Evolutionary conservation across 1,140 invertebrate genomes (phyloP).

Genomic region (Xylocopa sonorina): DNA sequence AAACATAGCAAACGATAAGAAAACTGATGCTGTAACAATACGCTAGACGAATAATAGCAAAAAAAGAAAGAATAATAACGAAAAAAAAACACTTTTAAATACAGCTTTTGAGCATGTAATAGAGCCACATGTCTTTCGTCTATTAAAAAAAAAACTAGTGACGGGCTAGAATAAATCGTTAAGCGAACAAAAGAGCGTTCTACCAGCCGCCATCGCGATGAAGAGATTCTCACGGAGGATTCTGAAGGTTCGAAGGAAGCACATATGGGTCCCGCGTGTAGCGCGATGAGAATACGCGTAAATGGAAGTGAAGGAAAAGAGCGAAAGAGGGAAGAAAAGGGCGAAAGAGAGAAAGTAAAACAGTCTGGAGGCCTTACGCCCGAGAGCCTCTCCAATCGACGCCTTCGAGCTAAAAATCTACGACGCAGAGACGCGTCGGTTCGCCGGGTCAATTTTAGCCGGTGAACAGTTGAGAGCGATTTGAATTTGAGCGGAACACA

Average conservation of each 20-base stretch:
- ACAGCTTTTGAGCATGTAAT: conserved; percentile 39
- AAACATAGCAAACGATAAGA: conserved; percentile 7
- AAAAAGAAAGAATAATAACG: neutral
- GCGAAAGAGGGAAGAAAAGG: conserved; percentile 19
- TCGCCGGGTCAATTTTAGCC: conserved; percentile 3
- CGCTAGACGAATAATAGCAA: conserved; percentile 35
- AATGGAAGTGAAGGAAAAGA: conserved; percentile 1
- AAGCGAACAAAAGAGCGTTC: conserved; percentile 36
- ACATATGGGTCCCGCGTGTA: conserved; percentile 27
- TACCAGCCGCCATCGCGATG: conserved; percentile 10
- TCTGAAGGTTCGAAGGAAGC: neutral
- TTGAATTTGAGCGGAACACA: conserved; percentile 60
- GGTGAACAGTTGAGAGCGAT: conserved; percentile 49
- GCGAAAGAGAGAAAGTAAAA: neutral
- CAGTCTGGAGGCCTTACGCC: conserved; percentile 29
- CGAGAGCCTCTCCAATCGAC: conserved; percentile 23
- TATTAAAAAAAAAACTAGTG: conserved; percentile 49
- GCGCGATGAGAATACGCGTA: conserved; percentile 2
- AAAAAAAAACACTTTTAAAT: conserved; percentile 25
- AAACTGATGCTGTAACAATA: conserved; percentile 38
- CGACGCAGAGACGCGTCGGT: neutral
- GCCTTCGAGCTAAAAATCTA: conserved; percentile 13
- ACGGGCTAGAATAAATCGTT: conserved; percentile 50
- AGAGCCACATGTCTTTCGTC: conserved; percentile 57
- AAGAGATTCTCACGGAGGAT: neutral